Evolutionary conservation across 2,888 invertebrate genomes (phyloP), one percentile per base, ranked within the genome.

Genomic region (Hipparchia semele): DNA sequence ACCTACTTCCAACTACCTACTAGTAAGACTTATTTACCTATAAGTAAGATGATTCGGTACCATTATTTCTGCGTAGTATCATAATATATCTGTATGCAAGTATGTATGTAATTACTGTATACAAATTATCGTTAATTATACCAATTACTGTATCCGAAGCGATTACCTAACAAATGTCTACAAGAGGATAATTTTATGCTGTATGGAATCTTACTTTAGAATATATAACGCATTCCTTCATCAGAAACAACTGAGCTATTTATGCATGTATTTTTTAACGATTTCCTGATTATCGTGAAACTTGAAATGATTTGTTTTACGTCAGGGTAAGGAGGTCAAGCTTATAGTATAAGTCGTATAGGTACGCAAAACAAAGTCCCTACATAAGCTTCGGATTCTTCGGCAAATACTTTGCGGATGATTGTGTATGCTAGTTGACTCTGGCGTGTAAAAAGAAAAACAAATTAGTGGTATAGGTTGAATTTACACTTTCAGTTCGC

Each of bases 111-210:
- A 62, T 61, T 62, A 46, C 46, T 46, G 46, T 56, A 67, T 0
- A 6, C 13, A 58, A n/a, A 54, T 39, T 13, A 1, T 9, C 46
- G 45, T 56, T 9, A 4, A 58, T 67, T 45, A 13, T 45, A 56
- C 45, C 56, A 10, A 13, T 56, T 67, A 62, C 12, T 9, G 62
- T 62, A 62, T 62, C 46, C 13, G 49, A 62, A 62, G 13, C 62
- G 49, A 62, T 62, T 62, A 49, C 23, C 62, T 62, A 62, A 62
- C 49, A 62, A 62, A 3, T 62, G 62, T 46, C 13, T 46, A 46
- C 46, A 62, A 39, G 49, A 49, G 23, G 12, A 68, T 68, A 56
- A 68, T 68, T 68, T 45, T 56, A 68, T 58, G 56, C 46, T n/a
- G 23, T 49, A 13, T 33, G 64, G 51, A 51, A 51, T 23, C 49